Base-by-base conservation (phyloP, 2,797 vertebrate species). In the Epinephelus malabaricus region DNA sequence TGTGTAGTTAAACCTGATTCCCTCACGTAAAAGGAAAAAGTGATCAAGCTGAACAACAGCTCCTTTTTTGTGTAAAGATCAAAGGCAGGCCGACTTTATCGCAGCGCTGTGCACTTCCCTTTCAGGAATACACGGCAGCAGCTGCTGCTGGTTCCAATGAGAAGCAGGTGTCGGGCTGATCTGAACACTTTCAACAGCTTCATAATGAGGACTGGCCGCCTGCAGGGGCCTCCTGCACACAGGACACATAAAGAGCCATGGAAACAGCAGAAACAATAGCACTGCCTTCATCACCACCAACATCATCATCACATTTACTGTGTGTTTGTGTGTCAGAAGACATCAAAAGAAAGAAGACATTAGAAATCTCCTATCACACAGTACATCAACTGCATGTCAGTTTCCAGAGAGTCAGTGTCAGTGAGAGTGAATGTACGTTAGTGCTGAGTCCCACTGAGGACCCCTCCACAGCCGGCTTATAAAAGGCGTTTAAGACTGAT, bases 101-200 rank as follows among this genome's bases (percentile, higher is more conserved):
- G 68, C 78, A 54, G 73, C 17, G 27, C 70, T 63, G 11, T 71
- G 81, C 82, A 81, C 69, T 85, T 83, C 82, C 82, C 80, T 68
- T 45, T 69, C 40, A 84, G 71, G 68, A 67, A 69, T 53, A 88
- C 81, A 38, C 85, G 81, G 79, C 69, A 59, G 82, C 80, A 67
- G 69, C 59, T 38, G 73, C 82, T 60, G 86, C 80, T 76, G 70
- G 13, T 76, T 79, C 75, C 90, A 93, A 95, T 90, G 92, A 94
- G 90, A 92, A 93, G 87, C 94, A 95, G 93, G 92, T 94, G 94
- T 92, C 54, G 67, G 27, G 64, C 60, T 50, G 79, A 89, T 88
- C 81, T 17, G 56, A 80, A 78, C 58, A 0, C 15, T 76, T 93
- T 90, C 81, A 79, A 64, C 81, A 6, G 90, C 81, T 64, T 68